Percentiles rank a stretch among this genome's conserved stretches.
phyloP scores from a whole-genome alignment of 2,797 vertebrate species.

The Aeoliscus strigatus region DNA sequence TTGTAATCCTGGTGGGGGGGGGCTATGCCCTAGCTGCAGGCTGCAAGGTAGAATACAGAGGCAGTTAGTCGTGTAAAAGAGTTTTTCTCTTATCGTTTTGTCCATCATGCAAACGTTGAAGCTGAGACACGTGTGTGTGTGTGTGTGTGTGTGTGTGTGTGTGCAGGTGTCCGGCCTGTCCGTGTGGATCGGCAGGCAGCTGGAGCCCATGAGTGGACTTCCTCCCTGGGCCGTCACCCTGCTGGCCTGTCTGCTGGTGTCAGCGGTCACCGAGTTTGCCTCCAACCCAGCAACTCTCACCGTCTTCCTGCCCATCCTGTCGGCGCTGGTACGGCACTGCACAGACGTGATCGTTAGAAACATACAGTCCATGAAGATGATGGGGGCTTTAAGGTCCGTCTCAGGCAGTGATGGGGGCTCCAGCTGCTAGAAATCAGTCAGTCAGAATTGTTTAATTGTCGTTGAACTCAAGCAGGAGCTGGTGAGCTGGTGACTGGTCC shows the following conservation, averaged over 20 bases:
- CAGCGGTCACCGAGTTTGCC: constrained; percentile 92
- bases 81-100: no score
- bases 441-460: no score
- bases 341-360: no score
- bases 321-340: constrained; percentile 81
- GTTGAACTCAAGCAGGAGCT: no score
- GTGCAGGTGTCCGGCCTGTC: constrained; percentile 90
- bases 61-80: no score
- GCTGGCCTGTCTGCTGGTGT: constrained; percentile 91
- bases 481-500: no score
- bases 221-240: constrained; percentile 92
- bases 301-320: constrained; percentile 95
- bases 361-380: no score
- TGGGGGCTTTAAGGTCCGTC: no score
- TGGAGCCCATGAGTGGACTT: constrained; percentile 92
- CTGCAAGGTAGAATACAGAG: constrained; percentile 81
- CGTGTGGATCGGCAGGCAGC: constrained; percentile 92
- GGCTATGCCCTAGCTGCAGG: constrained; percentile 96
- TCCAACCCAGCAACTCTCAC: constrained; percentile 98
- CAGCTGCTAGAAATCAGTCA: no score
- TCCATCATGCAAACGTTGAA: no score
- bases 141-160: constrained; percentile 12
- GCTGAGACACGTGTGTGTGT: background rate
- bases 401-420: no score
- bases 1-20: constrained; percentile 94